phyloP scores from a whole-genome alignment of 2,797 vertebrate genomes.

The Malurus leucopterus region DNA sequence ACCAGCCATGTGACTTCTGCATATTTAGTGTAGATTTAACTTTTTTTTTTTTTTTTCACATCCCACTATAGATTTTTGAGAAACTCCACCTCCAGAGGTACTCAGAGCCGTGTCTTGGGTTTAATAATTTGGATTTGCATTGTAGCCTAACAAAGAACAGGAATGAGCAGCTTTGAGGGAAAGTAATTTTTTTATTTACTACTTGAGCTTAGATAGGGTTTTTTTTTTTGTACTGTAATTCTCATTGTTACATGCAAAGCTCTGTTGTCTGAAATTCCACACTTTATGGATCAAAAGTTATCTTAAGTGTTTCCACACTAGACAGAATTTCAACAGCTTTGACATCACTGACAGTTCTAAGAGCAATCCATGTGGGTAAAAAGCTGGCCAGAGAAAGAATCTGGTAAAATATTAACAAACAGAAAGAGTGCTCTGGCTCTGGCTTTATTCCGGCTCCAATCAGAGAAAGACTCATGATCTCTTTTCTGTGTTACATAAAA shows the following conservation, averaged over 20 bases:
- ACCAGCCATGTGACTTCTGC: background rate
- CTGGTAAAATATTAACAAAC: constrained; percentile 62
- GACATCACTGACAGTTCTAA: constrained; percentile 63
- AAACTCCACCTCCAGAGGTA: background rate
- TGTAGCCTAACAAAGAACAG: background rate
- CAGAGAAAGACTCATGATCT: background rate
- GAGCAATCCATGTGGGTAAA: constrained; percentile 63
- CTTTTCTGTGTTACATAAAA: constrained; percentile 28
- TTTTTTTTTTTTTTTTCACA: background rate
- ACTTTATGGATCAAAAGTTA: constrained; percentile 60
- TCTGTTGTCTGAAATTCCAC: constrained; percentile 15
- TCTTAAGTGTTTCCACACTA: constrained; percentile 59
- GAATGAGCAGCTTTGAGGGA: background rate
- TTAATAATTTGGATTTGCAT: background rate
- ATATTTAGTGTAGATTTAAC: background rate
- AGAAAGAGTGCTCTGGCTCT: background rate
- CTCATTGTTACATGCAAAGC: background rate
- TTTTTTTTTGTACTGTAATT: background rate
- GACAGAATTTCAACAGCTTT: constrained; percentile 70
- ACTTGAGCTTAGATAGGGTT: background rate
- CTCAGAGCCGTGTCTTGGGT: background rate
- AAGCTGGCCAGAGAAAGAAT: constrained; percentile 47
- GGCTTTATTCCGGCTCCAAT: background rate
- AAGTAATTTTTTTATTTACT: constrained; percentile 27
- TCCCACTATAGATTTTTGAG: background rate